Evolutionary conservation across 2,113 vertebrate species (phyloP).

Genomic region (Caranx ignobilis): DNA sequence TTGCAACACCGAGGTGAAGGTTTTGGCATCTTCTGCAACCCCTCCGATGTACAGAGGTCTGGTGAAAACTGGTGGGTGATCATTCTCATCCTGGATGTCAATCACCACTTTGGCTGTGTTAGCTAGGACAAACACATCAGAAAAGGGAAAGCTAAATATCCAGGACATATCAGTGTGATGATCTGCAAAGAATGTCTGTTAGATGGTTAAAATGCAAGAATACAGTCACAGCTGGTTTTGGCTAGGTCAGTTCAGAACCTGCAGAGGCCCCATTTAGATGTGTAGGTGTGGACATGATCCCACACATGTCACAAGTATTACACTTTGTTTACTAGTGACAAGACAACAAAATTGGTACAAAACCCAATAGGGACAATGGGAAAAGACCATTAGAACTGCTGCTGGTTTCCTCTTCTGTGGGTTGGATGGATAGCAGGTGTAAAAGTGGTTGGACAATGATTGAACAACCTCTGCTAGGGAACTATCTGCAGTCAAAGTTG

Average conservation of each 20-base stretch:
- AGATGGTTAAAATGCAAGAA: neutral
- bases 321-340: too few species aligned
- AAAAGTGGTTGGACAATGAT: slow-evolving; percentile 14
- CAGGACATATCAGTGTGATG: neutral
- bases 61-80: slow-evolving; percentile 92
- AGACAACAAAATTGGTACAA: too few species aligned
- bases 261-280: too few species aligned
- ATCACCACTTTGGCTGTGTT: slow-evolving; percentile 95
- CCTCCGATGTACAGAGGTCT: slow-evolving; percentile 93
- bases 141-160: too few species aligned
- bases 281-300: too few species aligned
- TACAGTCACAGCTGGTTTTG: neutral
- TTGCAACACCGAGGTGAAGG: slow-evolving; percentile 94
- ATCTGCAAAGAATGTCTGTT: neutral
- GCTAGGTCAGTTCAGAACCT: too few species aligned
- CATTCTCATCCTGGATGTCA: slow-evolving; percentile 96
- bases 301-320: too few species aligned
- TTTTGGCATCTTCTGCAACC: slow-evolving; percentile 95
- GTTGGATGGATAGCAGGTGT: neutral
- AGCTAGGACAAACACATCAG: slow-evolving; percentile 78
- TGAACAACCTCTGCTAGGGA: neutral
- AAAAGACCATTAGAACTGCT: neutral
- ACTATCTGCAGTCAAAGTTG: neutral
- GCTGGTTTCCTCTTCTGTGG: neutral
- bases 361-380: too few species aligned